Percentiles rank a stretch among this genome's conserved stretches.
Evolutionary conservation across 2,113 vertebrate genomes (phyloP).

Genomic region (Thalassoma bifasciatum): DNA sequence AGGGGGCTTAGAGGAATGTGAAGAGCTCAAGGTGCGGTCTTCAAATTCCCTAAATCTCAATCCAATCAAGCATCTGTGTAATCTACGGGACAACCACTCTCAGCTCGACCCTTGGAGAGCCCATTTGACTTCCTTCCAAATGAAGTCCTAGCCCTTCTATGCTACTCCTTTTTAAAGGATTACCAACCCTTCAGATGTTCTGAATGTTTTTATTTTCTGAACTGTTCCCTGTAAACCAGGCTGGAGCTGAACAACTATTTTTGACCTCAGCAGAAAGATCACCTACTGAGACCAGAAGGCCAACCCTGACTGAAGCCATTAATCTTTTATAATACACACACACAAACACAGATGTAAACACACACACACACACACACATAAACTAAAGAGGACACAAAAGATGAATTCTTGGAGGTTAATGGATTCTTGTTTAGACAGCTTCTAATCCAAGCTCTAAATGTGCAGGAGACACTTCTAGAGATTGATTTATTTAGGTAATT

Average conservation of each 20-base stretch:
- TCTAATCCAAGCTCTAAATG: neutral
- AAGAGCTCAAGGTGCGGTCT: no score
- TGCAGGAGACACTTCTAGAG: neutral
- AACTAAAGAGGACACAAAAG: no score
- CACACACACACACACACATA: neutral
- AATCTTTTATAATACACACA: conserved; percentile 57
- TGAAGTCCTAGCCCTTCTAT: neutral
- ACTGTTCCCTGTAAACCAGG: neutral
- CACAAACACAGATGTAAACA: neutral
- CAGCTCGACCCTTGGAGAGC: no score
- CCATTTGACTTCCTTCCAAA: neutral
- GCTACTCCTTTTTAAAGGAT: neutral
- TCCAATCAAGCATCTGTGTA: no score
- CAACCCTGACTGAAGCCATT: conserved; percentile 38
- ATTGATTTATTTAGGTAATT: conserved; percentile 8
- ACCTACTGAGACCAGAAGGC: conserved; percentile 38
- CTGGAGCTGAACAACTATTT: conserved; percentile 14
- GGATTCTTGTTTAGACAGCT: conserved; percentile 6
- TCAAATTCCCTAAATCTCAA: no score
- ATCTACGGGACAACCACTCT: no score
- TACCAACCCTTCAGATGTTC: neutral
- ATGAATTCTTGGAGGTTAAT: neutral
- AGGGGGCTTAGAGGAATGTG: no score
- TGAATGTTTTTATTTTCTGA: neutral
- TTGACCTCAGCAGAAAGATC: conserved; percentile 34